Evolutionary conservation across 2,113 vertebrate genomes (phyloP), one percentile per base, ranked within the genome.

Genomic region (Petrocephalus microphthalmus): DNA sequence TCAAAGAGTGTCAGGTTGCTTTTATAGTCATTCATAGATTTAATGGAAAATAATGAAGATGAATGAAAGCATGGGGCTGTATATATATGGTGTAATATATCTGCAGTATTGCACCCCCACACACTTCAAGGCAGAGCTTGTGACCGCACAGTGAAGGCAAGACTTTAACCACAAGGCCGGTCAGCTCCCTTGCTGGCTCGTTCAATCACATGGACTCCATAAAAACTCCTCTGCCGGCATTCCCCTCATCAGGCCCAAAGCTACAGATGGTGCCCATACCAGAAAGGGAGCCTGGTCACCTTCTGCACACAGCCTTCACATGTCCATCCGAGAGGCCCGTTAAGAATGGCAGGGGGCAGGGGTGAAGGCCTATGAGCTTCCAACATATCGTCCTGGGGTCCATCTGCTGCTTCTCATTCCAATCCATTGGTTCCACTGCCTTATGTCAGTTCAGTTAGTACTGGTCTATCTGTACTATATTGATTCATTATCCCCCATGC

Each of bases 41-140:
- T 87, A 71, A 51, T 87, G 45, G 42, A 71, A 87, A 87, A 87
- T 33, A 87, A 87, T 87, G 86, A 64, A 87, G 86, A 51, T 67
- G 86, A 87, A 87, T 87, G 57, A 71, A 64, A 49, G 45, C 19
- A 7, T 33, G 37, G 42, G 20, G 57, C 25, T 25, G 86, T 49
- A 51, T 51, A 42, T 81, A 51, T 88, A 22, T 88, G n/a, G n/a
- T 22, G 42, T 45, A 64, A 33, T 17, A 82, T 49, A 56, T 81
- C 53, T 19, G 42, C 8, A 83, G 22, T 29, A 83, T 56, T 56
- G n/a, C 45, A 42, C 3, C 51, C 37, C 7, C 53, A 81, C 7
- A 74, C 29, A 25, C 19, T 37, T 78, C 20, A 67, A 87, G 87
- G 29, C 57, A 81, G 52, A 81, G 33, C 51, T 37, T 88, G 13